Conservation (phyloP, 2,888 invertebrate genomes). For the Nephrotoma flavescens region DNA sequence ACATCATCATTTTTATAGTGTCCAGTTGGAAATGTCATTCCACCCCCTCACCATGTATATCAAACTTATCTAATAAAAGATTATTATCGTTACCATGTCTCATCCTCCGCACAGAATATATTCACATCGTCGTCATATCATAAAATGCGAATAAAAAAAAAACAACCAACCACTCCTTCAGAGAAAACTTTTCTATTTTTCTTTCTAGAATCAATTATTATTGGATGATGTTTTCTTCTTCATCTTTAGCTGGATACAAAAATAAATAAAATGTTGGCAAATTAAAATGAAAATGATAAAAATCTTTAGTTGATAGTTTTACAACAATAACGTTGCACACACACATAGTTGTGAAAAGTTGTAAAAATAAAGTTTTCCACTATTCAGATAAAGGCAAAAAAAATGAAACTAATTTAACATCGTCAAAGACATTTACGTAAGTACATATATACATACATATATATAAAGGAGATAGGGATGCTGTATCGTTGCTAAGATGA, state of each 20-base stretch:
- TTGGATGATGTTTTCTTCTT: slow-evolving; percentile 2
- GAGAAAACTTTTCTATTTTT: neutral
- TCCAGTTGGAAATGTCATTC: neutral
- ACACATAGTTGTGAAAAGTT: neutral
- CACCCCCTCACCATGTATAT: neutral
- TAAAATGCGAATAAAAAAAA: neutral
- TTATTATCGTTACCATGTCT: neutral
- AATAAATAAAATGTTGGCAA: neutral
- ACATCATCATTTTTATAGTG: neutral
- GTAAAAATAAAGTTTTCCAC: neutral
- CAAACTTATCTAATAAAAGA: neutral
- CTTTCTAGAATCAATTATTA: neutral
- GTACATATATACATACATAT: too few relatives aligned
- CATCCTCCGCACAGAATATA: neutral
- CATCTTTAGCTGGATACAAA: neutral
- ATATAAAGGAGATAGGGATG: neutral
- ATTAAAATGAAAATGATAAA: neutral
- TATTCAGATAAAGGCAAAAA: neutral
- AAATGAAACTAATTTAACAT: slow-evolving; percentile 2
- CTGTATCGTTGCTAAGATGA: neutral
- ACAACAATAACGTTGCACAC: neutral
- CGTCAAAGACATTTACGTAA: neutral
- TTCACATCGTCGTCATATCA: neutral
- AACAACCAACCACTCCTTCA: neutral
- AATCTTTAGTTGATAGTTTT: neutral